phyloP scores from a whole-genome alignment of 2,797 vertebrate genomes.

The Leuciscus waleckii region DNA sequence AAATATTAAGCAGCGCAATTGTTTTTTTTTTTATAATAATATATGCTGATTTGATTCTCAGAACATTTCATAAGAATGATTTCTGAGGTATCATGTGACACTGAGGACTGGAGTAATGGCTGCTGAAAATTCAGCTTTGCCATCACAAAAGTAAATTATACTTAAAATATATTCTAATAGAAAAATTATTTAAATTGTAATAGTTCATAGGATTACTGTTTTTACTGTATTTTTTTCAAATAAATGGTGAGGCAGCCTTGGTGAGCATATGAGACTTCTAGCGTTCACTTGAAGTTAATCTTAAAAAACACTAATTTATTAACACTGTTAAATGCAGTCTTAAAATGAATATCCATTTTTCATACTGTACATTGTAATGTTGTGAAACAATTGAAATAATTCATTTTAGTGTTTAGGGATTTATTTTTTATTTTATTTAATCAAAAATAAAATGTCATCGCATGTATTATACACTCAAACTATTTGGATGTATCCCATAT shows the following conservation, averaged over 20 bases:
- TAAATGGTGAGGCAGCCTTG: not conserved
- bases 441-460: not conserved
- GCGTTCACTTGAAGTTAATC: not conserved
- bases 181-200: not conserved
- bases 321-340: not conserved
- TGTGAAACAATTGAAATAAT: not conserved
- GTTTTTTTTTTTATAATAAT: not conserved
- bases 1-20: not conserved
- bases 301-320: not conserved
- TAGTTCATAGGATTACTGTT: not conserved
- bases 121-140: not conserved
- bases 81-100: not conserved
- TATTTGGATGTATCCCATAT: not conserved
- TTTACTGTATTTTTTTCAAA: not conserved
- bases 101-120: not conserved
- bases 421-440: too few relatives aligned
- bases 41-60: not conserved
- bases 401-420: not conserved
- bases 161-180: too few relatives aligned
- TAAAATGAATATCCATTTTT: not conserved
- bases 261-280: too few relatives aligned
- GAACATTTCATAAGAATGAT: not conserved
- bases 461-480: not conserved
- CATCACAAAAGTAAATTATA: too few relatives aligned
- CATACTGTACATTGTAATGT: not conserved